Base-by-base conservation (phyloP, 2,888 invertebrate species). In the Apotomis turbidana region DNA sequence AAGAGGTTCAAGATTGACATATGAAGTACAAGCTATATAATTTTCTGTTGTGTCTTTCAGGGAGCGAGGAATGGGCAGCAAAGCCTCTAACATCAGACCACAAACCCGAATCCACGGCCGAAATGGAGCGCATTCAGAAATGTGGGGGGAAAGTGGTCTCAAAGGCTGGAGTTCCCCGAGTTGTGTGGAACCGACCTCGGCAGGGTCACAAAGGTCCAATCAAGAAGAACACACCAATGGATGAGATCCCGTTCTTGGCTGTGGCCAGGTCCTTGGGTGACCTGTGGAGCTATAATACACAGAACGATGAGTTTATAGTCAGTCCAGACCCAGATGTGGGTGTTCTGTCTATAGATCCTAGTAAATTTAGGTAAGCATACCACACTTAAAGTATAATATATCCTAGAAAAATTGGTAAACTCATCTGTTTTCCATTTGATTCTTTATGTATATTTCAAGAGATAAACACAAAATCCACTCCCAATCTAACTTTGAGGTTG, bases 211-310 rank as follows among this genome's bases (percentile, higher is more conserved):
- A 94, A 78, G 98, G 98, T 0, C 98, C 98, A 0, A 97, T 98
- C 10, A 94, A 97, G 66, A 95, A 98, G 77, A 97, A 97, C 61
- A 98, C 98, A 0, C 96, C 96, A 0, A 97, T 97, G 82, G 98
- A 98, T 87, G 97, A 97, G 88, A 98, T 99, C 81, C 98, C 99
- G 0, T 99, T 99, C 85, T 92, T 99, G 77, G 99, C 99, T 1
- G 99, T 99, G 12, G 99, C 99, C 1, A 95, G 99, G 80, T 98
- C 99, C 52, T 92, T 99, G 61, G 99, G 99, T 62, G 99, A 99
- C 89, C 94, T 99, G 13, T 99, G 99, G 99, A 99, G 99, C 81
- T 99, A 98, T 87, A 99, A 99, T 91, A 97, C 97, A 2, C 96
- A 96, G 73, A 95, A 96, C 79, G 96, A 98, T 87, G 96, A 97